phyloP scores from a whole-genome alignment of 2,888 invertebrate species.

The Drosophila pseudotakahashii region DNA sequence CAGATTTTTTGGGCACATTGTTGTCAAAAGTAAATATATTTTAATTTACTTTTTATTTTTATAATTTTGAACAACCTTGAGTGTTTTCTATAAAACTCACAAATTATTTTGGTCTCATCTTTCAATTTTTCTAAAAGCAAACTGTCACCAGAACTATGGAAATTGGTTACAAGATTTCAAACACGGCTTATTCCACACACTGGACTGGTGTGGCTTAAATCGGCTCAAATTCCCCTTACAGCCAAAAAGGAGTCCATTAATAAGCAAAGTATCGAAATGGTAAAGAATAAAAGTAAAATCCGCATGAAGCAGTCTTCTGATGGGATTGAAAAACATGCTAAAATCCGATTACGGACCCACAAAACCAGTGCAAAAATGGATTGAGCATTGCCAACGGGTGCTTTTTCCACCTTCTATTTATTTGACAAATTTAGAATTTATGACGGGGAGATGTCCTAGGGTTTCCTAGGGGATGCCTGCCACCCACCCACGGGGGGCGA shows the following conservation, averaged over 20 bases:
- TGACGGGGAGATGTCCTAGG: slow-evolving; percentile 33
- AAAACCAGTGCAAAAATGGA: slow-evolving; percentile 31
- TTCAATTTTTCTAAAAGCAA: too few relatives aligned
- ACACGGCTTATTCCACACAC: not conserved
- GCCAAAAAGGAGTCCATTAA: not conserved
- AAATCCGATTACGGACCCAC: slow-evolving; percentile 66
- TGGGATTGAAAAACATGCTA: slow-evolving; percentile 20
- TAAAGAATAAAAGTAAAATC: slow-evolving; percentile 7
- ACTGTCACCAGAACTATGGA: too few relatives aligned
- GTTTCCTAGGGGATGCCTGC: not conserved
- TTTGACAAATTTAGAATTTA: slow-evolving; percentile 74
- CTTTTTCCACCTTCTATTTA: slow-evolving; percentile 45
- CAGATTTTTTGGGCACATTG: too few relatives aligned
- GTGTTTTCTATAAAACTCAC: too few relatives aligned
- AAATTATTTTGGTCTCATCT: too few relatives aligned
- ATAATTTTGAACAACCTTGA: too few relatives aligned
- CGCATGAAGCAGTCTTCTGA: slow-evolving; percentile 8
- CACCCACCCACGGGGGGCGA: not conserved
- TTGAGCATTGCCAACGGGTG: slow-evolving; percentile 24
- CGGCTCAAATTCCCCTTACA: not conserved
- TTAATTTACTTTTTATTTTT: too few relatives aligned
- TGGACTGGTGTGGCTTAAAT: not conserved
- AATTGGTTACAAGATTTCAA: not conserved
- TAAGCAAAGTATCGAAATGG: slow-evolving; percentile 22
- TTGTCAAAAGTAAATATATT: too few relatives aligned